These are phyloP conservation scores for Ischnus inquisitorius DNA, from an alignment of 2,888 invertebrate species.

Conservation along the genomic window DNA sequence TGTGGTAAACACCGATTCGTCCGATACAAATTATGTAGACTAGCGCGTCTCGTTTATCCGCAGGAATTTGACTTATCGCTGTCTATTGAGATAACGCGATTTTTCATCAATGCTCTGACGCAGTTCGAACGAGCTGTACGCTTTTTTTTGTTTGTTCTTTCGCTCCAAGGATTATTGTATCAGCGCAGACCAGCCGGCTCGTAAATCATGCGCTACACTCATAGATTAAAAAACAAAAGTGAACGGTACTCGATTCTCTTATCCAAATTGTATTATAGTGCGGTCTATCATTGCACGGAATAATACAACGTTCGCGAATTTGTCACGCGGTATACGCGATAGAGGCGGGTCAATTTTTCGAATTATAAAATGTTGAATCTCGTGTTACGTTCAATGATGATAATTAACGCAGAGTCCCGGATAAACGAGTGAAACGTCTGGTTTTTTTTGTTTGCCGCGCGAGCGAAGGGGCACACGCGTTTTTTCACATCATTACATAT, in stretches of 20 bases:
- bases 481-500: not conserved
- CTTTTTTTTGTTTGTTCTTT: conserved; percentile 8
- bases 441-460: conserved; percentile 29
- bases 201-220: not conserved
- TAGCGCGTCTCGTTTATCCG: conserved; percentile 22
- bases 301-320: not conserved
- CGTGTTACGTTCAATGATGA: conserved; percentile 21
- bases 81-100: conserved; percentile 32
- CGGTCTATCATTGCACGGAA: not conserved
- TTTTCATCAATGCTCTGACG: conserved; percentile 42
- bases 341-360: conserved; percentile 1
- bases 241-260: not conserved
- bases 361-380: conserved; percentile 7
- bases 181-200: not conserved
- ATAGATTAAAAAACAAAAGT: not conserved
- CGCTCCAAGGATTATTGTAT: not conserved
- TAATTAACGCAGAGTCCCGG: conserved; percentile 7
- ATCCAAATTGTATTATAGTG: not conserved
- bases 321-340: not conserved
- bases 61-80: conserved; percentile 43
- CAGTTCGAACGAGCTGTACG: conserved; percentile 4
- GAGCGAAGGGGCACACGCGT: conserved; percentile 19
- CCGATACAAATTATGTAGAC: conserved; percentile 37
- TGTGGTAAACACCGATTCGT: conserved; percentile 46
- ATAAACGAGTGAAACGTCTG: conserved; percentile 21